phyloP scores from a whole-genome alignment of 2,888 invertebrate species.

The Synanthedon andrenaeformis region DNA sequence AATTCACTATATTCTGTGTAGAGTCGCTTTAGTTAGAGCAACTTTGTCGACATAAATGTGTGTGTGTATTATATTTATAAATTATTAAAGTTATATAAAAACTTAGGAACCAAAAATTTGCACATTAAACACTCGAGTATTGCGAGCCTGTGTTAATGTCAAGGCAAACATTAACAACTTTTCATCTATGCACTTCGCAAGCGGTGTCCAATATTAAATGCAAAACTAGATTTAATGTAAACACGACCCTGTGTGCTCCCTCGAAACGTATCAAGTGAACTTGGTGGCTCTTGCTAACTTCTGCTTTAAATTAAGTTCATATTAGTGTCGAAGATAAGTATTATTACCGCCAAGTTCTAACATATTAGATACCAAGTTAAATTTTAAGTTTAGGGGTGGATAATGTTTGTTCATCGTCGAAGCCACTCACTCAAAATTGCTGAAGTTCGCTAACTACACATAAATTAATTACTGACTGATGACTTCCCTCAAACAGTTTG shows the following conservation, averaged over 20 bases:
- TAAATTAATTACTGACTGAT: too few relatives aligned
- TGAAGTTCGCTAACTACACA: background rate
- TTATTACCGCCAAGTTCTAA: background rate
- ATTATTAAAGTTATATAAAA: too few relatives aligned
- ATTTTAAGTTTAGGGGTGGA: background rate
- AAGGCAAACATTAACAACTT: slow-evolving; percentile 9
- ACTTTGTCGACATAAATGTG: too few relatives aligned
- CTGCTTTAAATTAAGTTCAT: background rate
- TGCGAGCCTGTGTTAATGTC: slow-evolving; percentile 10
- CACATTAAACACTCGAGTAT: background rate
- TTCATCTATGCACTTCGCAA: background rate
- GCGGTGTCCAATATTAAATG: background rate
- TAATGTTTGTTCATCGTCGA: background rate
- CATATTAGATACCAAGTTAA: background rate
- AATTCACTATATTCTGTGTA: too few relatives aligned
- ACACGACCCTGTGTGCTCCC: background rate
- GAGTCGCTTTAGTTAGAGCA: too few relatives aligned
- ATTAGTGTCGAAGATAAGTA: background rate
- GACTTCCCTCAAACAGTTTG: too few relatives aligned
- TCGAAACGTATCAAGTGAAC: background rate
- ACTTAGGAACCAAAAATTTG: too few relatives aligned
- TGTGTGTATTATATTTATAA: too few relatives aligned
- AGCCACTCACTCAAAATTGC: background rate
- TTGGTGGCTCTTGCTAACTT: background rate
- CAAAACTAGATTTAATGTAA: background rate